Base-by-base conservation (phyloP, 2,113 vertebrate genomes). In the Lethenteron camtschaticum region DNA sequence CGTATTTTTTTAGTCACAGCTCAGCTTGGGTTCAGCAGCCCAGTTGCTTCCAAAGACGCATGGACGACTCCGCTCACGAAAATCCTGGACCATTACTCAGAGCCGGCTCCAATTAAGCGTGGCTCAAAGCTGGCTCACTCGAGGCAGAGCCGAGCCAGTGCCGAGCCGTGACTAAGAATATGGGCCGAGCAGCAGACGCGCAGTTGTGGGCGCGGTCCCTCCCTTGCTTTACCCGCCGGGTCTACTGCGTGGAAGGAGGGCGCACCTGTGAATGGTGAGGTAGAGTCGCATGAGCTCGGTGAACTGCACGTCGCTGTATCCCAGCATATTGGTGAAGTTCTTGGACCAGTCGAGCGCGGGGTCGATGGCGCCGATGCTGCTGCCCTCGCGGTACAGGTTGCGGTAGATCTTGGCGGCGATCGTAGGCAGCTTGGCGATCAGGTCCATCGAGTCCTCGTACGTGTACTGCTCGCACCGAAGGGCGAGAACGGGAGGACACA, bases 251-350 rank as follows among this genome's bases (percentile, higher is more conserved):
- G 41, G 41, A 41, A 41, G 41, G 41, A 41, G 41, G 63, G 11
- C 57, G 20, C 10, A 95, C 92, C 92, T 94, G 85, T 96, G 92
- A 76, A 95, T 97, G 72, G 91, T 91, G 80, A 96, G 91, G 81
- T 97, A 97, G 72, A 97, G 87, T 74, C 91, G 82, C 89, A 95
- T 95, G 7, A 96, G 87, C 79, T 96, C 92, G 4, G 87, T 86
- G 79, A 97, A 96, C 79, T 90, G 81, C 2, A 78, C 56, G 2
- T 97, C 86, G 2, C 68, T 86, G 80, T 97, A 97, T 72, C 91
- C 94, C 81, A 97, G 78, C 91, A 97, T 97, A 82, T 92, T 96
- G 80, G 84, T 86, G 77, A 96, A 97, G 78, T 97, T 97, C 77
- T 94, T 84, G 10, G 94, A 90, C 94, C 94, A 97, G 80, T 97